A percentile compares a stretch with the other conserved stretches of the same genome.
Evolutionary conservation across 2,113 vertebrate species (phyloP).

Genomic region (Lethenteron camtschaticum): DNA sequence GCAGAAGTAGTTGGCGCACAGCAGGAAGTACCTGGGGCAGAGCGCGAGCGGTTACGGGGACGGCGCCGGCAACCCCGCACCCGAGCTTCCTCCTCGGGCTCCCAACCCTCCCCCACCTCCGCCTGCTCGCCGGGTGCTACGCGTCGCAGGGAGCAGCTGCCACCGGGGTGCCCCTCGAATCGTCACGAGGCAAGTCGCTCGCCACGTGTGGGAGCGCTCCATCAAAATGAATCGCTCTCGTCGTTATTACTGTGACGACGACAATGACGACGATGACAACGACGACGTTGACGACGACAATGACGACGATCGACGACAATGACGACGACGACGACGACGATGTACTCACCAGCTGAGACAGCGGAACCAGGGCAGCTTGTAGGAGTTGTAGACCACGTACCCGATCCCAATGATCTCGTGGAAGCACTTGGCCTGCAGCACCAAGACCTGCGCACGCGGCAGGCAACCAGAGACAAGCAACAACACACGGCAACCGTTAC

Average conservation of each 20-base stretch:
- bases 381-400: constrained; percentile 83
- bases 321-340: background rate
- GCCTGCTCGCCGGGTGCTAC: background rate
- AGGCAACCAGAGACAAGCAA: background rate
- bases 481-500: background rate
- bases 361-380: constrained; percentile 85
- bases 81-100: background rate
- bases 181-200: background rate
- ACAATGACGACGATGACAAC: no score
- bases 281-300: no score
- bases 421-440: constrained; percentile 85
- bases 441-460: constrained; percentile 40
- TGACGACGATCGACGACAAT: background rate
- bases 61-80: background rate
- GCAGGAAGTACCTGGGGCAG: constrained; percentile 61
- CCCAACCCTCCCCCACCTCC: background rate
- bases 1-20: constrained; percentile 98
- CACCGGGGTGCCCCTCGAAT: background rate
- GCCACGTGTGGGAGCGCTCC: background rate
- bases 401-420: constrained; percentile 96
- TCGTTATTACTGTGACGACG: no score
- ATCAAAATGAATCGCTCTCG: no score
- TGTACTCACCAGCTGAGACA: constrained; percentile 72
- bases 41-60: background rate
- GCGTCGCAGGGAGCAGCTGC: background rate